phyloP scores from a whole-genome alignment of 2,113 vertebrate species.

The Diphyllodes magnificus region DNA sequence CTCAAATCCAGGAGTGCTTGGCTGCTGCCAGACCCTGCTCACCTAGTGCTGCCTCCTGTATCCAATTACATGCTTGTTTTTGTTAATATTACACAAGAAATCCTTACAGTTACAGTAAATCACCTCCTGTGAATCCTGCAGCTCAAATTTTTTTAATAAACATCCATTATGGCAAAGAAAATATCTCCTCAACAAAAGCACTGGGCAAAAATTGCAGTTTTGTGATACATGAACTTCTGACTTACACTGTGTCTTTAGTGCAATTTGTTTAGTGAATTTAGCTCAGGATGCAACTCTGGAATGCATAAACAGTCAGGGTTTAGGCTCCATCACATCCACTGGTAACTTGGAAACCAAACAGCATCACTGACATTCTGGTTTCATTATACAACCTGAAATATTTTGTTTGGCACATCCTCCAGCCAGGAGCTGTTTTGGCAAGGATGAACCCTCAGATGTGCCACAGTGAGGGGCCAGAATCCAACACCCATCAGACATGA shows the following conservation, averaged over 20 bases:
- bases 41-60: not conserved
- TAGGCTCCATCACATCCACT: not conserved
- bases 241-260: not conserved
- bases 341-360: not conserved
- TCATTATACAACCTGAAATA: not conserved
- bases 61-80: not conserved
- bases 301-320: not conserved
- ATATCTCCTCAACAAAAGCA: not conserved
- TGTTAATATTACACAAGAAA: not conserved
- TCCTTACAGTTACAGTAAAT: not conserved
- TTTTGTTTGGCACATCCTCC: not conserved
- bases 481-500: fast-evolving
- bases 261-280: not conserved
- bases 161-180: not conserved
- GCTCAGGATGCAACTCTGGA: not conserved
- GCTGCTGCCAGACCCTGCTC: not conserved
- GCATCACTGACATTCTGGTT: not conserved
- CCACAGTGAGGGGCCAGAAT: not conserved
- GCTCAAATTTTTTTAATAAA: not conserved
- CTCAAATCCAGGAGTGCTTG: not conserved
- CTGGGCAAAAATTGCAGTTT: not conserved
- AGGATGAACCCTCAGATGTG: not conserved
- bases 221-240: not conserved
- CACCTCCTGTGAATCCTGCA: not conserved
- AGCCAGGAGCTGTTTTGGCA: not conserved